phyloP scores from a whole-genome alignment of 2,888 invertebrate genomes.

The Ichneumoninae sp. region DNA sequence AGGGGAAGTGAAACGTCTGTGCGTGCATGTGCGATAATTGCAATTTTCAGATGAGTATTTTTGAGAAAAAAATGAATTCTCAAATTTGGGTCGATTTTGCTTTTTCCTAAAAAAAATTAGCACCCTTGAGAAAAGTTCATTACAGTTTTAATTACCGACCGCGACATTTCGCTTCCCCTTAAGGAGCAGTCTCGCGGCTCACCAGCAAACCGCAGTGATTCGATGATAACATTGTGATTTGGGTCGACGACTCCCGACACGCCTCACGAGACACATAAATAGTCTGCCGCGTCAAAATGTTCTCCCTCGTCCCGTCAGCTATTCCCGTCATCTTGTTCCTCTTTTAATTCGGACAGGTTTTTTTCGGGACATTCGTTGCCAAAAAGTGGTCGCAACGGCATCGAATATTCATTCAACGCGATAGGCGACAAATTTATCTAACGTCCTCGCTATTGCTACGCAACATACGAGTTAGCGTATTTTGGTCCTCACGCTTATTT shows the following conservation, averaged over 20 bases:
- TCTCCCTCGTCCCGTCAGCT: not conserved
- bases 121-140: not conserved
- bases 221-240: constrained; percentile 58
- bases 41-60: too few species aligned
- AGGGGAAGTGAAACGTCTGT: too few species aligned
- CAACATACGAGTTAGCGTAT: not conserved
- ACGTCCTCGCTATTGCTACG: not conserved
- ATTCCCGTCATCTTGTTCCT: not conserved
- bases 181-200: too few species aligned
- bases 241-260: constrained; percentile 65
- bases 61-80: too few species aligned
- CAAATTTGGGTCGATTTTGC: too few species aligned
- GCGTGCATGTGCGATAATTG: too few species aligned
- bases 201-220: constrained; percentile 2
- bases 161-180: too few species aligned
- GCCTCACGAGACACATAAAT: constrained; percentile 56
- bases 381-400: constrained; percentile 5
- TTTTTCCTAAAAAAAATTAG: not conserved
- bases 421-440: constrained; percentile 16
- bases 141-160: too few species aligned
- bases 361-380: not conserved
- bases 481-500: not conserved
- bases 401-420: not conserved
- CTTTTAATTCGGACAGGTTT: constrained; percentile 10
- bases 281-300: constrained; percentile 55